Evolutionary conservation across 2,797 vertebrate genomes (phyloP).

Genomic region (Podargus strigoides): DNA sequence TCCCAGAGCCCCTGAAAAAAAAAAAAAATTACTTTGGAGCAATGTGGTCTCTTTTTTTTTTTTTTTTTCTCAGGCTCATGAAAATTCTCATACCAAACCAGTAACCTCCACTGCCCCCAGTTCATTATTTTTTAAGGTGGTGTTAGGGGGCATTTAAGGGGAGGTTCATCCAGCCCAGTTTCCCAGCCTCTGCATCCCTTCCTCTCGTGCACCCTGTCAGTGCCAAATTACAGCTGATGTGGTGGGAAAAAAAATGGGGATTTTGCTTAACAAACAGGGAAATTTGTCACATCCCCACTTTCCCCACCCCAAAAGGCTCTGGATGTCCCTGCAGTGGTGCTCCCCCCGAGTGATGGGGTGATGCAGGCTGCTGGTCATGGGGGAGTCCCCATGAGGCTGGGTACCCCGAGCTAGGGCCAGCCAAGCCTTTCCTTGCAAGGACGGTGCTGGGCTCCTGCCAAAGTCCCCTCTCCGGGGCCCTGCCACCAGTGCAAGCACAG

Average conservation of each 20-base stretch:
- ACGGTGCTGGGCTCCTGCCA: background rate
- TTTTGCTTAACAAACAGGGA: background rate
- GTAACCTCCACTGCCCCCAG: background rate
- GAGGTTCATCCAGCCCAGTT: background rate
- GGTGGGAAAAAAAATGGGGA: background rate
- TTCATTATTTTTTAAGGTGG: constrained; percentile 44
- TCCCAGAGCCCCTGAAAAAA: constrained; percentile 14
- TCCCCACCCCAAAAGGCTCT: background rate
- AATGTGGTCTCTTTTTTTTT: background rate
- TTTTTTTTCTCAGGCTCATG: constrained; percentile 30
- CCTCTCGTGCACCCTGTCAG: background rate
- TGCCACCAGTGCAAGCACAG: background rate
- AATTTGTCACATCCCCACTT: background rate
- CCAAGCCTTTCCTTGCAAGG: background rate
- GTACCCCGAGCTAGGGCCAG: background rate
- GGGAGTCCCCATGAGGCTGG: background rate
- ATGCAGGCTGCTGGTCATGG: background rate
- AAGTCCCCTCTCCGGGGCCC: background rate
- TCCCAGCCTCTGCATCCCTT: background rate
- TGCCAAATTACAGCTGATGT: background rate
- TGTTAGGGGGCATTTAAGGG: background rate
- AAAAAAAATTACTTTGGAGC: background rate
- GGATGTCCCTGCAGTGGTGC: background rate
- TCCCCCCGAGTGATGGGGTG: background rate
- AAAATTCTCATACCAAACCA: constrained; percentile 51